Evolutionary conservation across 2,888 invertebrate genomes (phyloP), one percentile per base, ranked within the genome.

Genomic region (Dromius quadrimaculatus): DNA sequence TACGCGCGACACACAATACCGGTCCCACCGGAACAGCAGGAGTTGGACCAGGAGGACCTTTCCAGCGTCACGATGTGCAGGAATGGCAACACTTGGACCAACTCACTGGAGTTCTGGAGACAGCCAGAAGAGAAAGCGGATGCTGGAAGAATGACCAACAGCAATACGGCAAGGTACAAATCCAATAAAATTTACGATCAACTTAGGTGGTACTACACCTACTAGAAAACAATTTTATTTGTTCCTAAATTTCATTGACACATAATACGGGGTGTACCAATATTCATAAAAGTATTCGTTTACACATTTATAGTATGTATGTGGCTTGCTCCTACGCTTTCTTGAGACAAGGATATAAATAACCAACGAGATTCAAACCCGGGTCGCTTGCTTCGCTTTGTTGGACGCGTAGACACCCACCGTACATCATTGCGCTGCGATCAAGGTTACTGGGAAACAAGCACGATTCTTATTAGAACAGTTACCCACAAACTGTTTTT

Each of bases 41-140:
- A 64, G 72, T 74, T 50, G 76, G 76, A 13, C 76, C 76, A 43
- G 74, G 74, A 15, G 72, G 71, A 11, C 84, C 85, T 13, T 84
- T 84, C 76, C 84, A 84, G 76, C 84, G 85, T 74, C 85, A 83
- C 76, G 85, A 86, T 78, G 85, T 86, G 73, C 83, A 84, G 76
- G 86, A 86, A 77, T 86, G 86, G 86, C 85, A 85, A 69, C 80
- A 83, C 72, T 79, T 85, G 73, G 85, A 86, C 78, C 81, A 83
- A 74, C 79, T 86, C 74, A 86, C 85, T 32, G 86, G 86, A 19
- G 84, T 85, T 77, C 78, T 85, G 75, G 86, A 86, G 77, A 81
- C 84, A 73, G 86, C 86, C 32, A 79, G 86, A 32, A 79, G 85
- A 32, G 85, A 86, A 78, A 85, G 85, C 28, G 85, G 85, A 76